Base-by-base conservation (phyloP, 2,797 vertebrate genomes). In the Diplodus sargus region DNA sequence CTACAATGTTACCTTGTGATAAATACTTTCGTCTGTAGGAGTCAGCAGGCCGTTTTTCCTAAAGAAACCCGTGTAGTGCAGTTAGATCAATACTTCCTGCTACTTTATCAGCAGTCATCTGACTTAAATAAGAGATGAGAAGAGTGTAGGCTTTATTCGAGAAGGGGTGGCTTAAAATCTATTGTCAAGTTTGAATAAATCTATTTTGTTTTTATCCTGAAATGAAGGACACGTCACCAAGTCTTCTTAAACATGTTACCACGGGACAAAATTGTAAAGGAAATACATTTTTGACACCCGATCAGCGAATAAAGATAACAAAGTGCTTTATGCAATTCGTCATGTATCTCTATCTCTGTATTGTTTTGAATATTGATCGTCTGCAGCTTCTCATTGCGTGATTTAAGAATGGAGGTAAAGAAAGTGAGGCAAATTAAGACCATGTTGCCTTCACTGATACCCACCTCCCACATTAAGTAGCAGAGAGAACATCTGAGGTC, bases 401-500 rank as follows among this genome's bases (percentile, higher is more conserved):
- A 66, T 61, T 52, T 47, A 47, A 5, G 61, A 73, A 60, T 63
- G 95, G 94, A 95, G 95, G 94, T 95, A 57, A 88, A 94, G 93
- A 95, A 95, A 89, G 94, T 92, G 88, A 88, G 78, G 88, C 91
- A 87, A 90, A 67, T 92, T 71, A 87, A 95, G 90, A 91, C 85
- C 73, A 87, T 92, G 72, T 92, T 94, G 88, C 88, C 62, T 83
- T 91, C 86, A 90, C 93, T 93, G 94, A 95, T 94, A 94, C 94
- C 79, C 86, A 86, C 94, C 94, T 96, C 94, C 94, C 70, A 96
- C 25, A 96, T 85, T 53, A 91, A 90, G 30, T 17, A 86, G 93
- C 93, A 93, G 93, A 79, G 83, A 94, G 95, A 95, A 94, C 89
- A 30, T 90, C 91, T 76, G 39, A 70, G 74, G 84, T 79, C 68